Conservation (phyloP, 1,140 invertebrate species). For the Pseudachorutes palmiensis region DNA sequence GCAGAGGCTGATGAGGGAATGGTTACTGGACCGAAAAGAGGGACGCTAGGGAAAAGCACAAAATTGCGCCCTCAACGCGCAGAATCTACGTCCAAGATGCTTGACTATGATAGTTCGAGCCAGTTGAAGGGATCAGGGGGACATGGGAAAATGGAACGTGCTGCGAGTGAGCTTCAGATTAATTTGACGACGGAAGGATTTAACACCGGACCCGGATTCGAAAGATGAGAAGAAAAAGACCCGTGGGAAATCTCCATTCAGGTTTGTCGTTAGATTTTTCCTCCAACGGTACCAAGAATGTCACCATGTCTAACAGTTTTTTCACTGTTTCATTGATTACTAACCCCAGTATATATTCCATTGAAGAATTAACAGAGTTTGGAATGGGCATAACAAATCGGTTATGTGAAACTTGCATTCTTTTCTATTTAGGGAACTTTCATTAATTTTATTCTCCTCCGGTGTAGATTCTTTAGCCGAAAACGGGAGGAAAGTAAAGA, state of each 20-base stretch:
- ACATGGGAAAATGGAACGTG: conserved; percentile 55
- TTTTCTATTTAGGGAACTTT: not conserved
- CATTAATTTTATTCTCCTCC: not conserved
- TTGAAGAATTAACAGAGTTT: conserved; percentile 36
- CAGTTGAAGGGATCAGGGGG: conserved; percentile 32
- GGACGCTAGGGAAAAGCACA: conserved; percentile 49
- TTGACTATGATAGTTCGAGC: conserved; percentile 9
- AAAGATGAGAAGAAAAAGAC: conserved; percentile 69
- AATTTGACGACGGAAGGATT: conserved; percentile 53
- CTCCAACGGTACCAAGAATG: not conserved
- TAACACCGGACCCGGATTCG: conserved; percentile 30
- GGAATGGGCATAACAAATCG: conserved; percentile 32
- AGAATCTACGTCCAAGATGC: conserved; percentile 41
- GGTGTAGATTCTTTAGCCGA: conserved; percentile 71
- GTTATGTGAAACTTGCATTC: conserved; percentile 23
- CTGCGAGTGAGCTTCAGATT: conserved; percentile 64
- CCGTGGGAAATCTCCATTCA: conserved; percentile 78
- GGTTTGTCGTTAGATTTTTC: conserved; percentile 46
- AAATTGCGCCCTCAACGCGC: conserved; percentile 61
- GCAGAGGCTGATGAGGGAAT: conserved; percentile 61
- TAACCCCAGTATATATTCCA: conserved; percentile 35
- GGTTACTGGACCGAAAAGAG: conserved; percentile 42
- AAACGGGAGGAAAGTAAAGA: conserved; percentile 54
- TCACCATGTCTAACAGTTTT: not conserved
- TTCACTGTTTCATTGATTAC: not conserved